Base-by-base conservation (phyloP, 2,888 invertebrate genomes). In the Cerceris ruficornis region DNA sequence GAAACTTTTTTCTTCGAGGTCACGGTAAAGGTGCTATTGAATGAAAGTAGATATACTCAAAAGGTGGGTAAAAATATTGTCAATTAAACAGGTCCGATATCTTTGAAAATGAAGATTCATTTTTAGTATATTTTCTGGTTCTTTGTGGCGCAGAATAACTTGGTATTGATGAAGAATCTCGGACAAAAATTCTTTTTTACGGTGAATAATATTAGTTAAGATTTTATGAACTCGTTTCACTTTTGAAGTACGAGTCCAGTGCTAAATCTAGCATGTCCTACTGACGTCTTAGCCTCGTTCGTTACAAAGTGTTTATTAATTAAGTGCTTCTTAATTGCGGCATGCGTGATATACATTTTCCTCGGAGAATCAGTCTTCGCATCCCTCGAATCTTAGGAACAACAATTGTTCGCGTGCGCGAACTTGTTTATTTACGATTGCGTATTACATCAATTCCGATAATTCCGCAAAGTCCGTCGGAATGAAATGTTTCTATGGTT, bases 241-340 rank as follows among this genome's bases (percentile, higher is more conserved):
- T 60, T 46, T 39, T 66, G 62, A 52, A 55, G 41, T 75, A 60
- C 13, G 41, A 64, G 59, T 54, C 68, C 39, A 28, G 11, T 42
- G 55, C 70, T 80, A 85, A 80, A 77, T 86, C 75, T 68, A 71
- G 68, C 59, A 52, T 66, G 77, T 62, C 70, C 75, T 57, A 85
- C 71, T 81, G 79, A 80, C 55, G 67, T 67, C 69, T 72, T 43
- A 82, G 64, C 73, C 80, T 80, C 72, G 62, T 73, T 79, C 46
- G 67, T 54, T 49, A 62, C 46, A 54, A 73, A 75, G 77, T 76
- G 72, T 82, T 84, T 82, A 81, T 86, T 87, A 86, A 87, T 85
- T 83, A 88, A 86, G 88, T 82, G 83, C 69, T 82, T 59, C 78
- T 83, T 88, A 87, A 88, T 86, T 85, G 88, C 62, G 39, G n/a